Base-by-base conservation (phyloP, 2,113 vertebrate genomes). In the Calonectris borealis region DNA sequence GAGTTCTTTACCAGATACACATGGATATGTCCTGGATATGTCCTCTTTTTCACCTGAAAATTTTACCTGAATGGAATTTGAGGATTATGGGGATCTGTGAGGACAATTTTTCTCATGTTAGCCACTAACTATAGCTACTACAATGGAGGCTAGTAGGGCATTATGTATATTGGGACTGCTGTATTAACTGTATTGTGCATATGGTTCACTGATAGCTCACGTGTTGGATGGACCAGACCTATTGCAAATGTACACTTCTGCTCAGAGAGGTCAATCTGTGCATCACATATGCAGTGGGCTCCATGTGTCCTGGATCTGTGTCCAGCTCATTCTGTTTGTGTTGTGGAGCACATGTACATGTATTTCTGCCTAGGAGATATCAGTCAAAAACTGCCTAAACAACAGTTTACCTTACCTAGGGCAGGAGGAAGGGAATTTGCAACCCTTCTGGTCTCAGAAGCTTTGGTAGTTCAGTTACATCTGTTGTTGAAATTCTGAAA, bases 301-400 rank as follows among this genome's bases (percentile, higher is more conserved):
- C 10, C 16, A 5, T 16, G 12, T n/a, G 61, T 76, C 58, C 57
- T 71, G 5, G 38, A 29, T 79, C 48, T 75, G 20, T 69, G 61
- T 60, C 38, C 38, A 79, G 22, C 24, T 79, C 26, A 32, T 42
- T 76, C 48, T 6, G 0, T 31, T 83, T 61, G 11, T 65, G 31
- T 36, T 54, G 16, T 61, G 29, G 32, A 88, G 20, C n/a, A 71
- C 29, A 29, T 10, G 3, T 42, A 16, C 26, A 40, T 0, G 0
- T 52, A 42, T 83, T 85, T 82, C 70, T 88, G 21, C 13, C 7
- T n/a, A 34, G 18, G 25, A 83, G 6, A 21, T 49, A 18, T 4
- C 38, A 54, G 36, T 61, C 31, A 88, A 69, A 83, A 94, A 36
- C 22, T 61, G 5, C 19, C 24, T 52, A 65, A 40, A 58, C 19